A percentile compares a stretch with the other conserved stretches of the same genome.
These are phyloP conservation scores for Drosophila virilis DNA, from an alignment of 1,140 invertebrate genomes.

Conservation along the genomic window DNA sequence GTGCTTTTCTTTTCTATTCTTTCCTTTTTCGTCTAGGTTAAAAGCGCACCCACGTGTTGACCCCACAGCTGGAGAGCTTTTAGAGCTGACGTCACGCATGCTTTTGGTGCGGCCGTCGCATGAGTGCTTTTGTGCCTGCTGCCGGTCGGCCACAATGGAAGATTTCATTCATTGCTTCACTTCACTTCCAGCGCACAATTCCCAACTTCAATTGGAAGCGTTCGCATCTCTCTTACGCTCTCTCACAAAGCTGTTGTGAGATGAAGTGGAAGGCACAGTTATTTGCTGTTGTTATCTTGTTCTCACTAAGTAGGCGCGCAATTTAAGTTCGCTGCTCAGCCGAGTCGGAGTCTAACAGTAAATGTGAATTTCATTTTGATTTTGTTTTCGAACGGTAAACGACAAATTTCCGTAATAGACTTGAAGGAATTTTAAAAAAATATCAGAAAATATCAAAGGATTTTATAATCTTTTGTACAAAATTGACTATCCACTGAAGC, in stretches of 20 bases:
- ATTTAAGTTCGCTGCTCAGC: not conserved
- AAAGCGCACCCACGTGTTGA: constrained; percentile 1
- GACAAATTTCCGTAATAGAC: not conserved
- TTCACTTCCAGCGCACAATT: constrained; percentile 31
- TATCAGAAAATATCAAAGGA: too few species aligned
- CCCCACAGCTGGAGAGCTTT: not conserved
- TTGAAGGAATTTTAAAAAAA: too few species aligned
- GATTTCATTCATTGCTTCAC: constrained; percentile 41
- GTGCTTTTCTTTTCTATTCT: not conserved
- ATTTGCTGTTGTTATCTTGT: not conserved
- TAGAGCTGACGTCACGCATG: constrained; percentile 29
- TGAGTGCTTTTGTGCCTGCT: constrained; percentile 3
- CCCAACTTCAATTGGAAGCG: constrained; percentile 30
- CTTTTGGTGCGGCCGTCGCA: not conserved
- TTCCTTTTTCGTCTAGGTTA: not conserved
- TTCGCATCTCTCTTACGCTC: not conserved
- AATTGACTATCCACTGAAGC: too few species aligned
- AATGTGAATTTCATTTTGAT: not conserved
- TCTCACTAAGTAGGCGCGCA: constrained; percentile 11
- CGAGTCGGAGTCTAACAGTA: too few species aligned
- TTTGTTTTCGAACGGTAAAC: not conserved
- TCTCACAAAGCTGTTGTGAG: not conserved
- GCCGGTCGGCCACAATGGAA: constrained; percentile 24
- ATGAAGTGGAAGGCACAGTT: constrained; percentile 1
- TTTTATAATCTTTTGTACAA: too few species aligned